Base-by-base conservation (phyloP, 2,113 vertebrate species). In the Catharus bicknelli region DNA sequence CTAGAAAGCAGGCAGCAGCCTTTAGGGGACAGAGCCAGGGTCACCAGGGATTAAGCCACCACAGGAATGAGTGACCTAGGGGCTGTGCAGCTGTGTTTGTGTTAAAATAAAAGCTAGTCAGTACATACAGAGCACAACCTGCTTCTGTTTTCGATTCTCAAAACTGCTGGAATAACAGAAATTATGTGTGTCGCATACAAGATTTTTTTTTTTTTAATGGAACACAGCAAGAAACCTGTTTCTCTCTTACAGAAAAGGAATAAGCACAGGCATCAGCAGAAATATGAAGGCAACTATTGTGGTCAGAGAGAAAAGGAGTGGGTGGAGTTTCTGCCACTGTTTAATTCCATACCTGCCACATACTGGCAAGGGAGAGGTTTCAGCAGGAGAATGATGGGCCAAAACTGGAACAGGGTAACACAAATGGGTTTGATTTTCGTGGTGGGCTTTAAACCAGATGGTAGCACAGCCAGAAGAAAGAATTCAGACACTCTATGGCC, bases 331-430 rank as follows among this genome's bases (percentile, higher is more conserved):
- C 32, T 27, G 22, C 15, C 3, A 5, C 32, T 38, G 11, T 45
- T 68, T 68, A 27, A 27, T 68, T 53, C n/a, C 22, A 23, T 10
- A 19, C 6, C 27, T 26, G 6, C 7, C 11, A 16, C 7, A n/a
- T 27, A 14, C 38, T 45, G 32, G 4, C 5, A 17, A 14, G 26
- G 11, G 2, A 0, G 0, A 11, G 26, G 14, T 43, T 51, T 43
- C 32, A 59, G 11, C 4, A 22, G 30, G 21, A 32, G 32, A 67
- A 59, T 11, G 10, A 16, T 0, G 0, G 17, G 16, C 5, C 23
- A 13, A 51, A 67, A 38, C 14, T 18, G 9, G 26, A 86, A 38
- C 7, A 7, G 9, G 6, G 6, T 36, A 21, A 59, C 36, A 59
- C 13, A 76, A 76, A 36, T 18, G 14, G 16, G 7, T 38, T 59